These are phyloP conservation scores for Agrotis puta DNA, from an alignment of 2,888 invertebrate genomes.

Conservation along the genomic window DNA sequence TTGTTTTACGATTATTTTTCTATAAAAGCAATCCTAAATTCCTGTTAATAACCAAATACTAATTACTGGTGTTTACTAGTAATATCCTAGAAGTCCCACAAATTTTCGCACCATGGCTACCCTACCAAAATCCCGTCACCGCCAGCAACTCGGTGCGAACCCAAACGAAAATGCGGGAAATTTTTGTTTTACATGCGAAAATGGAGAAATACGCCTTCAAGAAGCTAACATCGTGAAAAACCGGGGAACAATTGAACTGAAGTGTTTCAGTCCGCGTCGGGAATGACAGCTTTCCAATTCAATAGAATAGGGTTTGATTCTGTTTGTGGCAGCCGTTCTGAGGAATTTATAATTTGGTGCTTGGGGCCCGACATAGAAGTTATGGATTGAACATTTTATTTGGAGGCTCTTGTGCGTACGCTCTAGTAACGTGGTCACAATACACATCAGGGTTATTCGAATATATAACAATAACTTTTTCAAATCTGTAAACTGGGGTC, in stretches of 20 bases:
- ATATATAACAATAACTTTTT: not conserved
- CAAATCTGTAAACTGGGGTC: not conserved
- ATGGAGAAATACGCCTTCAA: slow-evolving; percentile 82
- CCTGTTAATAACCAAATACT: not conserved
- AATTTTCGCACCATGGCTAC: slow-evolving; percentile 65
- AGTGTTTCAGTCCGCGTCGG: slow-evolving; percentile 70
- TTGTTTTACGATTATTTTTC: not conserved
- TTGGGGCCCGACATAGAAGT: slow-evolving; percentile 33
- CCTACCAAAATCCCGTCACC: slow-evolving; percentile 85
- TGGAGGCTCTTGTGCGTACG: not conserved
- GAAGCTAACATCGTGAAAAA: slow-evolving; percentile 71
- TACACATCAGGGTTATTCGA: too few relatives aligned
- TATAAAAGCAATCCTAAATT: too few relatives aligned
- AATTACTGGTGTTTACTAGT: too few relatives aligned
- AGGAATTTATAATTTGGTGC: slow-evolving; percentile 61
- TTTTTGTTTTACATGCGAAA: slow-evolving; percentile 89
- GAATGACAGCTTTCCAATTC: slow-evolving; percentile 83
- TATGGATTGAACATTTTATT: slow-evolving; percentile 37
- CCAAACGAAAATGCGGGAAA: slow-evolving; percentile 85
- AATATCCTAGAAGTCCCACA: not conserved
- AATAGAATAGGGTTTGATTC: slow-evolving; percentile 72
- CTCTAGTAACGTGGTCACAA: not conserved
- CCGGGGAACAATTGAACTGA: slow-evolving; percentile 73
- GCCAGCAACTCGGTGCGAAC: slow-evolving; percentile 82
- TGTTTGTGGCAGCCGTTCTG: slow-evolving; percentile 60